Evolutionary conservation across 2,113 vertebrate species (phyloP).

Genomic region (Rissa tridactyla): DNA sequence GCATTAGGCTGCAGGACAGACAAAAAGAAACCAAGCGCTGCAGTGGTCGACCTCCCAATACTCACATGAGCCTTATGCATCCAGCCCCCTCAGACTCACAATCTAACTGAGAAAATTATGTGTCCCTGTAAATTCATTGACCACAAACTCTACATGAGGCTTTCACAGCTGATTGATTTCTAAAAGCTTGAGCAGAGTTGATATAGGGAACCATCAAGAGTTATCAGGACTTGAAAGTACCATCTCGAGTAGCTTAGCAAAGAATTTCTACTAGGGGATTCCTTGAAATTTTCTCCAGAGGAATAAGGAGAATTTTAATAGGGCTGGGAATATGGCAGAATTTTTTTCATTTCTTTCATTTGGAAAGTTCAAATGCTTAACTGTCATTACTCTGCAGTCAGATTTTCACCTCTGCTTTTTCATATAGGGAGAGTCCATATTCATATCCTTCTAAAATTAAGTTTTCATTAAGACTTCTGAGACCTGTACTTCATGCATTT

Average conservation of each 20-base stretch:
- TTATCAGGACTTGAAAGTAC: not conserved
- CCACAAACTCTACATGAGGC: rapidly evolving
- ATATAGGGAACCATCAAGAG: not conserved
- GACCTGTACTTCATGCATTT: not conserved
- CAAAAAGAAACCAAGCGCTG: not conserved
- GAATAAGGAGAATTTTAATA: not conserved
- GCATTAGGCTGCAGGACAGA: not conserved
- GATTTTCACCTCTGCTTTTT: not conserved
- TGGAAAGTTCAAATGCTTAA: not conserved
- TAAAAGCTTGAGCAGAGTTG: not conserved
- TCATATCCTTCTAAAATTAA: not conserved
- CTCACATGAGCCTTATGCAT: not conserved
- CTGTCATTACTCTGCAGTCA: not conserved
- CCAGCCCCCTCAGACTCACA: not conserved
- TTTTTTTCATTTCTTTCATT: not conserved
- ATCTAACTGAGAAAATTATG: not conserved
- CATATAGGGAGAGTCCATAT: not conserved
- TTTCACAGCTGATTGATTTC: not conserved
- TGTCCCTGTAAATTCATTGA: not conserved
- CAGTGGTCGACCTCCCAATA: not conserved
- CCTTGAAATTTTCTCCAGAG: not conserved
- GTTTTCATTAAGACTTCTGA: not conserved
- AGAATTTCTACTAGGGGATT: not conserved
- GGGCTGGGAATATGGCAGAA: not conserved
- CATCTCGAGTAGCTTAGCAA: not conserved